These are phyloP conservation scores for Nephila pilipes DNA, from an alignment of 1,140 invertebrate species.

Conservation along the genomic window DNA sequence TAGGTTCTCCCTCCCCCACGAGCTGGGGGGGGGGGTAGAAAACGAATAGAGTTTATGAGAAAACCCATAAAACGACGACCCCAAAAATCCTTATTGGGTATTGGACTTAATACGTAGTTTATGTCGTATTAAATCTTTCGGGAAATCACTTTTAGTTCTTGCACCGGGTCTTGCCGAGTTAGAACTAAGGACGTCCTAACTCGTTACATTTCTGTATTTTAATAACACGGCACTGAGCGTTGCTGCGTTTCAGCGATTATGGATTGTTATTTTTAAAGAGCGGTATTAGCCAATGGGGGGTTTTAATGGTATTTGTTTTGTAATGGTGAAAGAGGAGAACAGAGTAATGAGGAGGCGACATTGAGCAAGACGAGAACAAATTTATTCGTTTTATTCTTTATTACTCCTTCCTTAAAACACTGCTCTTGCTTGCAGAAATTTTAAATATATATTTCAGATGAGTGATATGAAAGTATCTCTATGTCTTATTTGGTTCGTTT, in stretches of 20 bases:
- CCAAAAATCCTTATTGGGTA: conserved; percentile 67
- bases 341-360: background rate
- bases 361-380: background rate
- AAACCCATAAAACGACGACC: conserved; percentile 63
- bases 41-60: conserved; percentile 60
- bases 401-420: no score
- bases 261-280: conserved; percentile 53
- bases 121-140: conserved; percentile 63
- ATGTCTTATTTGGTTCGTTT: no score
- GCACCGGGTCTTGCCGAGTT: background rate
- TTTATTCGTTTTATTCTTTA: no score
- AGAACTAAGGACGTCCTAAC: background rate
- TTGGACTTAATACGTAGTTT: conserved; percentile 67
- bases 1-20: background rate
- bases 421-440: no score
- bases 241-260: background rate
- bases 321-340: background rate
- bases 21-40: background rate
- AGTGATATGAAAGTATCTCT: no score
- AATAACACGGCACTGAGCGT: conserved; percentile 29
- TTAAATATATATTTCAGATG: no score
- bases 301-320: conserved; percentile 41
- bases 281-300: background rate
- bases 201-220: conserved; percentile 52
- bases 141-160: conserved; percentile 50